Evolutionary conservation across 1,140 invertebrate species (phyloP), one percentile per base, ranked within the genome.

Genomic region (Pogonognathellus flavescens): DNA sequence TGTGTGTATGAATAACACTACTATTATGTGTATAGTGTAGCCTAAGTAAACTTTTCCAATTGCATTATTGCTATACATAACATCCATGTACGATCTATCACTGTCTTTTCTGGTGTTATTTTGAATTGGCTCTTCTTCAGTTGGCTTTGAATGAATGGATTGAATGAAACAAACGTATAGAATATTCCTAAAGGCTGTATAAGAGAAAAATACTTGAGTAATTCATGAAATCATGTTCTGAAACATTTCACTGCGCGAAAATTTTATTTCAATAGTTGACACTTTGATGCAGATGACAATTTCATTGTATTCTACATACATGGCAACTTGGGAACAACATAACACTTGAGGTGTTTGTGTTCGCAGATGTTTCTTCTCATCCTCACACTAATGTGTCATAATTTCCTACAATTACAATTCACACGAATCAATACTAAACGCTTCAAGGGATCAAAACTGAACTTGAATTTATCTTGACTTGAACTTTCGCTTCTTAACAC

Each of bases 281-380:
- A 76, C 70, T 76, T 76, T 76, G 70, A 49, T 16, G 41, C 70
- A 76, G 70, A 49, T 76, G 70, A 76, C 70, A 76, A 41, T 76
- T 16, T 76, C 70, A 76, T 76, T 76, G 70, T 76, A 10, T 0
- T 76, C 7, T 16, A 16, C 22, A 50, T 76, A 76, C 41, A 76
- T 49, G 25, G 18, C 25, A 76, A 76, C 41, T 76, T 76, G 70
- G 70, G 70, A 76, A 76, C 70, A 76, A 76, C 70, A 76, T 76
- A 76, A 76, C 70, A 76, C 70, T 76, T 76, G 70, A 76, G 70
- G 70, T 76, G 70, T 76, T 76, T 76, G 9, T 76, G 70, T 76
- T 76, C 70, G 70, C 70, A 76, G 70, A 76, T 76, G 70, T 76
- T 76, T 31, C 70, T 76, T 18, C 70, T 76, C 41, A 50, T 76